Conservation (phyloP, 2,113 vertebrate genomes). For the Furnarius figulus region DNA sequence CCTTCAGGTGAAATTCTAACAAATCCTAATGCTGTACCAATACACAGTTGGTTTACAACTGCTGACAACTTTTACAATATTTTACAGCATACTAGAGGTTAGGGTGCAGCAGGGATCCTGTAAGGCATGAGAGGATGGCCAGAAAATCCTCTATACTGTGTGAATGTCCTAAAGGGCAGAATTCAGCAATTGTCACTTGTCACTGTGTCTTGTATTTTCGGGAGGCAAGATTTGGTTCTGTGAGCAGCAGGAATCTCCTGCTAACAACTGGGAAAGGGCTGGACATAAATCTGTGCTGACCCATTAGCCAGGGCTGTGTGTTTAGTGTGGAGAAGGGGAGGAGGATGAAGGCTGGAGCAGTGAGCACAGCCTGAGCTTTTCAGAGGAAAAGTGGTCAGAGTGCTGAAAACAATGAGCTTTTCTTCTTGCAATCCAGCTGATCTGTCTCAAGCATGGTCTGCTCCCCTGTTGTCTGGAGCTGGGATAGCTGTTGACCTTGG, state of each 20-base stretch:
- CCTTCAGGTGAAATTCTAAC: neutral
- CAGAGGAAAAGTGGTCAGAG: neutral
- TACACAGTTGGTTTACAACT: neutral
- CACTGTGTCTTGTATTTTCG: neutral
- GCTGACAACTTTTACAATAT: neutral
- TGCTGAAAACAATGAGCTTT: neutral
- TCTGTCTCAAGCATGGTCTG: neutral
- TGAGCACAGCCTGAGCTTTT: neutral
- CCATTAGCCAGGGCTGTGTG: neutral
- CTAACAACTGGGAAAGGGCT: neutral
- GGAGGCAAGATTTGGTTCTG: neutral
- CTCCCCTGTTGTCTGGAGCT: neutral
- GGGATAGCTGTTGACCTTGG: neutral
- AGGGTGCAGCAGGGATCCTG: neutral
- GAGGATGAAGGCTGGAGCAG: neutral
- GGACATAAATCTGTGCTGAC: neutral
- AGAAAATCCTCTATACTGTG: neutral
- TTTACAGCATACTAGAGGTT: neutral
- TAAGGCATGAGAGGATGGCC: neutral
- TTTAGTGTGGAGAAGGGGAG: neutral
- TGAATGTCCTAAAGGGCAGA: neutral
- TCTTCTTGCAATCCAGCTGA: neutral
- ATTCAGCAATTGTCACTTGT: neutral
- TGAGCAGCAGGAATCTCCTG: neutral
- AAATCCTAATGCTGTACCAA: neutral